Evolutionary conservation across 2,113 vertebrate species (phyloP).

Genomic region (Cervus canadensis): DNA sequence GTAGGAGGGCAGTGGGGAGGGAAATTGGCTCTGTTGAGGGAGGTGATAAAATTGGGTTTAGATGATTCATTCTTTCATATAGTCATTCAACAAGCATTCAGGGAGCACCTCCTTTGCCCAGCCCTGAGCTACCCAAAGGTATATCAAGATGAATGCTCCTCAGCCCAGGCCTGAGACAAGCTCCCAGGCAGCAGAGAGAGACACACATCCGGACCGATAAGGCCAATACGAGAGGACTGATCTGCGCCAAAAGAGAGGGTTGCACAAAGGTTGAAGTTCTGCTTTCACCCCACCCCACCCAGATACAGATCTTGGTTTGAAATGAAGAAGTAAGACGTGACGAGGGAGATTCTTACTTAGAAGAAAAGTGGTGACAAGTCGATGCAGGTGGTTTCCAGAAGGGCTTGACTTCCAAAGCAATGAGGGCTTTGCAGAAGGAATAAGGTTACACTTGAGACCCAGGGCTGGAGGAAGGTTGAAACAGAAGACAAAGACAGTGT

Average conservation of each 20-base stretch:
- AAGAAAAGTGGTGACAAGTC: neutral
- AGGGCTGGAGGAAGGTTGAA: neutral
- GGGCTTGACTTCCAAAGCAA: neutral
- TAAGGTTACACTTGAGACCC: neutral
- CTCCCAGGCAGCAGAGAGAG: neutral
- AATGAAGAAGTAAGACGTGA: constrained; percentile 6
- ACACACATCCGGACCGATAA: fast-evolving
- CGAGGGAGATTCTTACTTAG: neutral
- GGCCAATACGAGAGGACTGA: fast-evolving
- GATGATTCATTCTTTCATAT: constrained; percentile 42
- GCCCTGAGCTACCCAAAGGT: neutral
- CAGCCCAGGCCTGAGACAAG: neutral
- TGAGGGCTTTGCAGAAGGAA: neutral
- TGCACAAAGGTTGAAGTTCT: neutral
- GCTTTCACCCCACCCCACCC: neutral
- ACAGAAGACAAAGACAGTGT: neutral
- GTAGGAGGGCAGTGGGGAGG: neutral
- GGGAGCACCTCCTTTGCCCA: neutral
- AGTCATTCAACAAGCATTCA: neutral
- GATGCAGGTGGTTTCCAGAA: constrained; percentile 10
- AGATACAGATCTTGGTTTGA: neutral
- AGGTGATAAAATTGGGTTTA: neutral
- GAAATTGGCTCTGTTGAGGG: neutral
- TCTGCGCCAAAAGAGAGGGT: fast-evolving
- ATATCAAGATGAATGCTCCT: neutral